Conservation (phyloP, 2,113 vertebrate species). For the Ancistrus triradiatus region DNA sequence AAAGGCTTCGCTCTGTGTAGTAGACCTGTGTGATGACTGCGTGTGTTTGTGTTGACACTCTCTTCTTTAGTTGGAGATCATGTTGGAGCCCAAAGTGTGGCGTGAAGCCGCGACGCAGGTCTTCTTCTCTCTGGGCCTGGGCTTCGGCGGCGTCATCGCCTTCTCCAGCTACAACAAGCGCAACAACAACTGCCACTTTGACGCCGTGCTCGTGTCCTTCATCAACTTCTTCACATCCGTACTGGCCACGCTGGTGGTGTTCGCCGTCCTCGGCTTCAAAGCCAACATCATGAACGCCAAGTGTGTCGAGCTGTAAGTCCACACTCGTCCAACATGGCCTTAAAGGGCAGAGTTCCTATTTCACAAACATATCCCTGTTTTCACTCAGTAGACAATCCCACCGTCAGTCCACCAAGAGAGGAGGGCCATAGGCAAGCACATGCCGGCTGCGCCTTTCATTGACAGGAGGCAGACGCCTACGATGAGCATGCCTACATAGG, state of each 20-base stretch:
- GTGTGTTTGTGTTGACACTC: not conserved
- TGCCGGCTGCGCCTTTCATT: too few species aligned
- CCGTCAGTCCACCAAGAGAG: too few species aligned
- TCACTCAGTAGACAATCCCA: too few species aligned
- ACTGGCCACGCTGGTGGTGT: constrained; percentile 96
- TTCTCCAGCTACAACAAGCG: constrained; percentile 99
- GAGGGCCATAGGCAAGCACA: too few species aligned
- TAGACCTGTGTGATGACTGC: too few species aligned
- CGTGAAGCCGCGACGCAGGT: constrained; percentile 95
- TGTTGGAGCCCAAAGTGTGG: constrained; percentile 95
- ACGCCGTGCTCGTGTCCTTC: constrained; percentile 92
- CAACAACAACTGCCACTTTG: constrained; percentile 98
- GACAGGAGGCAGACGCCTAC: too few species aligned
- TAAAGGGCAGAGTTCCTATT: too few species aligned
- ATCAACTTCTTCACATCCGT: constrained; percentile 98
- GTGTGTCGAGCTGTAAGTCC: constrained; percentile 75
- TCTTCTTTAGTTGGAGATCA: constrained; percentile 84
- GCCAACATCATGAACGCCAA: constrained; percentile 89
- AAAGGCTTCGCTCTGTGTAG: too few species aligned
- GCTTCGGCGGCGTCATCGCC: constrained; percentile 96
- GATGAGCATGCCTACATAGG: too few species aligned
- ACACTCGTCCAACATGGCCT: not conserved
- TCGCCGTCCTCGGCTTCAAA: constrained; percentile 97
- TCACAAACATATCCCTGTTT: too few species aligned
- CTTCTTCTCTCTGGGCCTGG: constrained; percentile 94